phyloP scores from a whole-genome alignment of 1,140 invertebrate genomes.

The Vollenhovia emeryi region DNA sequence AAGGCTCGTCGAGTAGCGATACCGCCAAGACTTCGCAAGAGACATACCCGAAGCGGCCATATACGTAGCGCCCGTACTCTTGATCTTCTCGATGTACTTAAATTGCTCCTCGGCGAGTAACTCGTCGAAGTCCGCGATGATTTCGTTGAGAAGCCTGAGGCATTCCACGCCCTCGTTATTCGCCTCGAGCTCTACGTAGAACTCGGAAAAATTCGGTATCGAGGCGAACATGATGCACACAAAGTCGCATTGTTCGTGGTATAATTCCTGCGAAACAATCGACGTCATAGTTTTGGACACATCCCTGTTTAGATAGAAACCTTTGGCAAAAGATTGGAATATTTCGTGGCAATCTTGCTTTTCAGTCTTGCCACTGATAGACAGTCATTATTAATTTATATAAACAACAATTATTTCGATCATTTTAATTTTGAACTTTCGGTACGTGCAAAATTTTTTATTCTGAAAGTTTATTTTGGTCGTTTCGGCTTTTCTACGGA shows the following conservation, averaged over 20 bases:
- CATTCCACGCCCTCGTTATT: conserved; percentile 98
- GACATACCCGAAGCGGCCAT: conserved; percentile 96
- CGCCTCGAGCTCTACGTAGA: conserved; percentile 97
- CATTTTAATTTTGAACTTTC: not conserved
- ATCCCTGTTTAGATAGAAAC: too few relatives aligned
- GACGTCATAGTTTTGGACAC: not conserved
- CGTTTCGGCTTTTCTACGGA: not conserved
- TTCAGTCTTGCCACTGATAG: not conserved
- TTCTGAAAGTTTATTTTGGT: not conserved
- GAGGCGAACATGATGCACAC: conserved; percentile 98
- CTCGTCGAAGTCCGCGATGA: conserved; percentile 98
- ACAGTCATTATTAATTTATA: not conserved
- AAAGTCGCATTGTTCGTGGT: conserved; percentile 97
- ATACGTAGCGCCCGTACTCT: conserved; percentile 97
- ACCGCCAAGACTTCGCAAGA: not conserved
- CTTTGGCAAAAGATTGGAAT: not conserved
- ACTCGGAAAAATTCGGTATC: conserved; percentile 98
- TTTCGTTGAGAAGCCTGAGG: conserved; percentile 97
- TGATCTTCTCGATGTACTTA: conserved; percentile 98
- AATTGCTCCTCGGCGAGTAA: conserved; percentile 94
- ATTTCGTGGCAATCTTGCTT: not conserved
- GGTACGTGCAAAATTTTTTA: not conserved
- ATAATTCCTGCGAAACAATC: conserved; percentile 91
- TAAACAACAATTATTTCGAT: not conserved
- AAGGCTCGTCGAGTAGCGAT: not conserved